Percentiles rank a stretch among this genome's conserved stretches.
Evolutionary conservation across 2,888 invertebrate genomes (phyloP).

Genomic region (Timandra comae): DNA sequence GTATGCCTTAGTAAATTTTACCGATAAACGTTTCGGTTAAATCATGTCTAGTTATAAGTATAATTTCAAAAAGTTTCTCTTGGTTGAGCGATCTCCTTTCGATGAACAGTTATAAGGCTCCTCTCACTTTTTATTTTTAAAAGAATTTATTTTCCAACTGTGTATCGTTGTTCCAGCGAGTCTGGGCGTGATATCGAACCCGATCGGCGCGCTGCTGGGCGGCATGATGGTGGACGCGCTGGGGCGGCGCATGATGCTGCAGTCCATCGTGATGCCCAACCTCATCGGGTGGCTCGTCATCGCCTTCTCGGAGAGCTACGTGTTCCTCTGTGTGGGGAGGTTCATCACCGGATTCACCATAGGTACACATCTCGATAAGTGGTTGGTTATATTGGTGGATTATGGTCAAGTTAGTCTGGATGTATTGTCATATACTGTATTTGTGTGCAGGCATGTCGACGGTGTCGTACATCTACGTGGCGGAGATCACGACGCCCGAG

Average conservation of each 20-base stretch:
- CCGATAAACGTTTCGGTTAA: no score
- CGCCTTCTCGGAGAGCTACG: conserved; percentile 78
- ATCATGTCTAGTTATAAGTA: no score
- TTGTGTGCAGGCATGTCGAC: conserved; percentile 85
- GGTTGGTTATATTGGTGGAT: conserved; percentile 23
- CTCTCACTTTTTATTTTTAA: no score
- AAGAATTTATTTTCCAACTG: no score
- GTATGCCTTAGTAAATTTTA: no score
- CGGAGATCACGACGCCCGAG: conserved; percentile 81
- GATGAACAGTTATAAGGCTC: no score
- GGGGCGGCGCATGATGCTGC: conserved; percentile 79
- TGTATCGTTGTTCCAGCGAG: conserved; percentile 75
- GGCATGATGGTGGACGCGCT: conserved; percentile 82
- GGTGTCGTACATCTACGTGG: conserved; percentile 81
- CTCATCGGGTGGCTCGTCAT: conserved; percentile 83
- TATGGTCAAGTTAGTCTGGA: no score
- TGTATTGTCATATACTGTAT: no score
- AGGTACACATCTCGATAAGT: no score
- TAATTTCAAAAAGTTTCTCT: no score
- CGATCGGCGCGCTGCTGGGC: conserved; percentile 81
- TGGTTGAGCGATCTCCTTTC: no score
- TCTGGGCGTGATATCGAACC: conserved; percentile 83
- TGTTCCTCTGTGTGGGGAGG: conserved; percentile 80
- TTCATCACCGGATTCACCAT: conserved; percentile 83
- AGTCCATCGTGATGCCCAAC: conserved; percentile 81